Conservation (phyloP, 2,113 vertebrate species). For the Nyctibius bracteatus region DNA sequence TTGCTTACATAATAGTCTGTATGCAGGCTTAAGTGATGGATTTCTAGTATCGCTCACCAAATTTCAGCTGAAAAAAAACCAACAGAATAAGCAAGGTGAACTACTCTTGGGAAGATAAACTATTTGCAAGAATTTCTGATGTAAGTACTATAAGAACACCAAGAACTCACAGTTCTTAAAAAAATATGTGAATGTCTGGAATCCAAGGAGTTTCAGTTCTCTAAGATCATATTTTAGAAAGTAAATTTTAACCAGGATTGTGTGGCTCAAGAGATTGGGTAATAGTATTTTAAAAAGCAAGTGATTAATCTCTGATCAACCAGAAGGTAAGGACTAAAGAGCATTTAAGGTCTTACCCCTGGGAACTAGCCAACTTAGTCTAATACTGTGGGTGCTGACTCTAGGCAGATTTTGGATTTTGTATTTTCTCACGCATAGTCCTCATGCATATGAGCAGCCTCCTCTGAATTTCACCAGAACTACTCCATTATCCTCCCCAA, state of each 20-base stretch:
- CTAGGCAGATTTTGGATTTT: background rate
- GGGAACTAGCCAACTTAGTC: constrained; percentile 24
- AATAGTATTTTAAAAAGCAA: constrained; percentile 60
- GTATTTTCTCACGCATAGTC: background rate
- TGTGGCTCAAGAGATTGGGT: constrained; percentile 38
- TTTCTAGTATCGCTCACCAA: background rate
- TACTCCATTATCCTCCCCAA: background rate
- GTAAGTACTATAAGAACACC: background rate
- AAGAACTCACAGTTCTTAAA: background rate
- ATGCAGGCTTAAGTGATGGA: background rate
- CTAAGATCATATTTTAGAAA: constrained; percentile 31
- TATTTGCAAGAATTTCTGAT: background rate
- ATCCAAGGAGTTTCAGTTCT: background rate
- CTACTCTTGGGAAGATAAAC: background rate
- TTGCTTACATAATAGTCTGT: background rate
- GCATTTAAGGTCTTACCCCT: constrained; percentile 52
- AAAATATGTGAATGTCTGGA: background rate
- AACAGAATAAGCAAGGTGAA: background rate
- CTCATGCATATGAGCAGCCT: background rate
- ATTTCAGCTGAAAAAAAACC: constrained; percentile 19
- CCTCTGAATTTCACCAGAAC: background rate
- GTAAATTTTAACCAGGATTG: constrained; percentile 39
- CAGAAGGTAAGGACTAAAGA: constrained; percentile 44
- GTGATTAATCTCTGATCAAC: constrained; percentile 54
- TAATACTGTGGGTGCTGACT: constrained; percentile 13